Evolutionary conservation across 2,797 vertebrate species (phyloP), one percentile per base, ranked within the genome.

Genomic region (Emys orbicularis): DNA sequence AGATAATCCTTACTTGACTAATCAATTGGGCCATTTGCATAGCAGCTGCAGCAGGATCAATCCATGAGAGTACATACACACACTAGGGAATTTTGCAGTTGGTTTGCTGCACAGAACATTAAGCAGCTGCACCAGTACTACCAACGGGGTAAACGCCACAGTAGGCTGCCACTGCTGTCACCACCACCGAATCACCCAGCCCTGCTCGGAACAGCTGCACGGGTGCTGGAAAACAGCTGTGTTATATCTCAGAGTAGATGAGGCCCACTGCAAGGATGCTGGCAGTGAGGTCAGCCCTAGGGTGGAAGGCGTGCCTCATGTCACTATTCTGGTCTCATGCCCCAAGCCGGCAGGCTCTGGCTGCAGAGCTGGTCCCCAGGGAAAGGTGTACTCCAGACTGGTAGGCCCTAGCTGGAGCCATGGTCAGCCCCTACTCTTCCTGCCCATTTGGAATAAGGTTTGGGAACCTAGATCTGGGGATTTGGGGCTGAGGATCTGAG

Each of bases 391-490:
- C 4, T 1, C 61, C 92, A 85, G 90, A 21, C 74, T 88, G 41
- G 29, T 21, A 82, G 68, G 86, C 84, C 65, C 89, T 84, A 44
- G 72, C 0, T 37, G 92, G 85, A 93, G 91, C 94, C 93, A 92
- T 61, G 2, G 90, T 23, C 83, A 76, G 72, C 74, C 44, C 25
- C 74, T 16, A 15, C 25, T 47, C 74, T 77, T 84, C 89, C 91
- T 4, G 8, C 72, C 2, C 3, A 88, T 76, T 1, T 86, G 92
- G 82, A 95, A 87, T 97, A 97, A 97, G 96, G 94, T 96, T 95
- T 97, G 84, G 0, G 93, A 52, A 52, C 82, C 74, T 47, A 25
- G 25, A 76, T 5, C n/a, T 68, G n/a, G 65, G 65, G n/a, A 37
- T 37, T 68, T 19, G 5, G 65, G 65, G n/a, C 9, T 68, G 65